phyloP scores from a whole-genome alignment of 2,888 invertebrate genomes.

The Platycheirus rosarum region DNA sequence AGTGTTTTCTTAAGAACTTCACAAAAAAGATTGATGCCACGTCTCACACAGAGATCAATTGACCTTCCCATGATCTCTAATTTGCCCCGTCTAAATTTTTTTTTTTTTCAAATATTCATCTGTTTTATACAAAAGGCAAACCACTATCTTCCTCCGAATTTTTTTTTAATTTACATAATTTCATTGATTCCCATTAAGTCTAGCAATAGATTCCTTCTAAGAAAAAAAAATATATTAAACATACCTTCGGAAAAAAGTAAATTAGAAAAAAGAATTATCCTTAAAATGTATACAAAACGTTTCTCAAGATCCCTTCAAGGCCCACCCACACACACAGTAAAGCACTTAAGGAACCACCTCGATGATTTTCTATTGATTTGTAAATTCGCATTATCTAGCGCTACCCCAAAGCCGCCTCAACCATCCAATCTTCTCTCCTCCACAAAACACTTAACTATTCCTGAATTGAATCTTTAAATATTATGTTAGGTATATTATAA shows the following conservation, averaged over 20 bases:
- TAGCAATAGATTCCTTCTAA: too few species aligned
- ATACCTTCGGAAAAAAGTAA: conserved; percentile 39
- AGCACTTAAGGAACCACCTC: conserved; percentile 23
- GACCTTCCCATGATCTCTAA: too few species aligned
- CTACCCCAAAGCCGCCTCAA: conserved; percentile 9
- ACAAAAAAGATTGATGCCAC: too few species aligned
- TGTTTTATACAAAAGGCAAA: too few species aligned
- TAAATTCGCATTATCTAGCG: conserved; percentile 48
- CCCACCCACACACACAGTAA: conserved; percentile 18
- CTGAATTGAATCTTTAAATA: conserved; percentile 63
- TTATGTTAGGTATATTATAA: conserved; percentile 48
- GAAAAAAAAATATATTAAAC: conserved; percentile 4
- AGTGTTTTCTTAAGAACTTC: too few species aligned
- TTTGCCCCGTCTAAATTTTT: too few species aligned
- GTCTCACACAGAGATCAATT: too few species aligned
- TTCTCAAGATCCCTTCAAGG: conserved; percentile 25
- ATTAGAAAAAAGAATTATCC: conserved; percentile 19
- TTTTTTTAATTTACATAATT: too few species aligned
- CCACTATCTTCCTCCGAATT: too few species aligned
- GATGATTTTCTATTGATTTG: conserved; percentile 62
- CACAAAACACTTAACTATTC: conserved; percentile 35
- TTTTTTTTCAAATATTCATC: too few species aligned
- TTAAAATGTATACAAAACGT: conserved; percentile 24
- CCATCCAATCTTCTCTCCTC: neutral
- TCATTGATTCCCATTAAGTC: too few species aligned